A percentile compares a stretch with the other conserved stretches of the same genome.
These are phyloP conservation scores for Acleris holmiana DNA, from an alignment of 2,888 invertebrate species.

Conservation along the genomic window DNA sequence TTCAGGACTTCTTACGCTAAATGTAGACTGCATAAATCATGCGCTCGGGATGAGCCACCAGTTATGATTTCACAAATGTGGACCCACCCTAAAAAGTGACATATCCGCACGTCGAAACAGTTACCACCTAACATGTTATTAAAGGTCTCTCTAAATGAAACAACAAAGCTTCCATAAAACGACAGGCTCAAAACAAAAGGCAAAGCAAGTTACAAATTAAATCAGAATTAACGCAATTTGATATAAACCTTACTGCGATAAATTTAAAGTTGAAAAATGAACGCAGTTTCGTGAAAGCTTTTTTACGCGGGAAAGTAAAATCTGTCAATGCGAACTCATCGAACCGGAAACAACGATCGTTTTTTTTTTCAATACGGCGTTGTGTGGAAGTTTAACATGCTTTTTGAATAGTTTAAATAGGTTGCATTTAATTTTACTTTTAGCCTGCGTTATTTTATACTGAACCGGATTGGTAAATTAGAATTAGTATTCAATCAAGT, in stretches of 20 bases:
- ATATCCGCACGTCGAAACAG: neutral
- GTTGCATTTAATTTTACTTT: neutral
- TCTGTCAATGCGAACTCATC: constrained; percentile 39
- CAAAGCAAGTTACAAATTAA: constrained; percentile 12
- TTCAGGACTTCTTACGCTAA: too few species aligned
- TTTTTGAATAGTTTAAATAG: neutral
- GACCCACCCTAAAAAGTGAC: too few species aligned
- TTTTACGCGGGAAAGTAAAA: constrained; percentile 25
- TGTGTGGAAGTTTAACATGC: neutral
- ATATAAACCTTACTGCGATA: neutral
- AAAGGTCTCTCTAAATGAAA: neutral
- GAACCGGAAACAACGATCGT: constrained; percentile 42
- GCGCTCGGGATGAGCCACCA: too few species aligned
- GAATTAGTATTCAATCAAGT: neutral
- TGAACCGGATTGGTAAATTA: neutral
- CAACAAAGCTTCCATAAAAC: neutral
- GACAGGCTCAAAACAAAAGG: constrained; percentile 13
- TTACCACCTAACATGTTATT: neutral
- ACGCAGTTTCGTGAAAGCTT: neutral
- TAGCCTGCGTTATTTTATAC: neutral
- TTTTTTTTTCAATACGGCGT: constrained; percentile 9
- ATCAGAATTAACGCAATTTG: neutral
- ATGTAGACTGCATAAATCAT: too few species aligned
- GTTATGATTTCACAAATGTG: too few species aligned
- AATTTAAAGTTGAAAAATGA: neutral